Evolutionary conservation across 1,140 invertebrate species (phyloP).

Genomic region (Acromyrmex echinatior): DNA sequence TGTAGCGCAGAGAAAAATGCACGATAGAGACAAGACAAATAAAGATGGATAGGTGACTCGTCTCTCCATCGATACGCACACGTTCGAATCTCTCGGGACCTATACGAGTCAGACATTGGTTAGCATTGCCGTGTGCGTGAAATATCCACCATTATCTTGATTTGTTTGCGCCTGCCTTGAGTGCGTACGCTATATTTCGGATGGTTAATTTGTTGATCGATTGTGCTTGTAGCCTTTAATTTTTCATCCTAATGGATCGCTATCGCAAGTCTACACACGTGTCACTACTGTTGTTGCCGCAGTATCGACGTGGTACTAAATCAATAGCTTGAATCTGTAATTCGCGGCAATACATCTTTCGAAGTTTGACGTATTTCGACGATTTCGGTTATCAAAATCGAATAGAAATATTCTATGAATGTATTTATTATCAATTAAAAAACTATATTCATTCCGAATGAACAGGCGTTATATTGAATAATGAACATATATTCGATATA

Average conservation of each 20-base stretch:
- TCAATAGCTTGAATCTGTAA: neutral
- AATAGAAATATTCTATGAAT: too few relatives aligned
- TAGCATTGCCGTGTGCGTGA: slow-evolving; percentile 79
- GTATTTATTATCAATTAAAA: too few relatives aligned
- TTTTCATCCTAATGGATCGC: slow-evolving; percentile 74
- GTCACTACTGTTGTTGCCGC: neutral
- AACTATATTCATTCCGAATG: too few relatives aligned
- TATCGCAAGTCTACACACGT: slow-evolving; percentile 48
- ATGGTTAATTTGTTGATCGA: slow-evolving; percentile 44
- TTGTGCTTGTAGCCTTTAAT: slow-evolving; percentile 62
- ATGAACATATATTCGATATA: too few relatives aligned
- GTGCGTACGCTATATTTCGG: slow-evolving; percentile 60
- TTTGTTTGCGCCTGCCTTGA: slow-evolving; percentile 73
- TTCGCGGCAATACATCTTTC: neutral
- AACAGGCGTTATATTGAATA: too few relatives aligned
- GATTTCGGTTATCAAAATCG: too few relatives aligned
- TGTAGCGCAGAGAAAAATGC: slow-evolving; percentile 8
- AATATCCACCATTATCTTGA: slow-evolving; percentile 83
- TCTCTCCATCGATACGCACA: slow-evolving; percentile 76
- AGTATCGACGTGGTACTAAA: slow-evolving; percentile 5
- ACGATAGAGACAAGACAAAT: slow-evolving; percentile 29
- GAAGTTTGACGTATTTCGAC: neutral
- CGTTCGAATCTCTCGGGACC: slow-evolving; percentile 72
- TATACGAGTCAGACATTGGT: slow-evolving; percentile 79
- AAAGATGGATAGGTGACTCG: slow-evolving; percentile 64